These are phyloP conservation scores for Pogona vitticeps DNA, from an alignment of 2,113 vertebrate species.

Conservation along the genomic window DNA sequence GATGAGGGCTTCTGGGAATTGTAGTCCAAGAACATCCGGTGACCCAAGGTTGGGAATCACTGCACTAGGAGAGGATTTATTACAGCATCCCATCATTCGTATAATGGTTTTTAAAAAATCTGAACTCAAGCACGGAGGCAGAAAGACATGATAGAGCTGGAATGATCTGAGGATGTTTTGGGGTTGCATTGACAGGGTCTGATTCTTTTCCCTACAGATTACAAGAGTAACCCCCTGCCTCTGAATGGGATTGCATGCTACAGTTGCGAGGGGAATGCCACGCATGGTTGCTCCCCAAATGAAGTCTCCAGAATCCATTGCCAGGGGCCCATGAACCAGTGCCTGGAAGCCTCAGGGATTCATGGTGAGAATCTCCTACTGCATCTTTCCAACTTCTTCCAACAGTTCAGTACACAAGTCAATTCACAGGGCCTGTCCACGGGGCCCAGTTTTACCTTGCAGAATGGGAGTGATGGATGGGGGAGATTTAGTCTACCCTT, in stretches of 20 bases:
- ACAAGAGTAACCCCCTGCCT: background rate
- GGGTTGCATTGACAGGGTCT: background rate
- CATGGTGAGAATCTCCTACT: background rate
- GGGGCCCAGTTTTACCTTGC: background rate
- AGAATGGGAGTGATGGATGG: no score
- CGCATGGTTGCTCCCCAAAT: background rate
- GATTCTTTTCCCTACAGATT: background rate
- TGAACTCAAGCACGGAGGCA: background rate
- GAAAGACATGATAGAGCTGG: background rate
- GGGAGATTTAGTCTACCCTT: background rate
- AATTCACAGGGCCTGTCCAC: background rate
- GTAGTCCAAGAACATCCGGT: no score
- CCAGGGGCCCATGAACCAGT: conserved; percentile 29
- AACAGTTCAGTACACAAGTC: background rate
- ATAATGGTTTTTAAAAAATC: background rate
- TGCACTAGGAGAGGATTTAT: no score
- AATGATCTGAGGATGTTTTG: background rate
- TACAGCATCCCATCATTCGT: background rate
- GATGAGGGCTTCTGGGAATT: no score
- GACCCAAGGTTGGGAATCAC: no score
- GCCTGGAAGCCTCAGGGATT: conserved; percentile 15
- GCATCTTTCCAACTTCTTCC: no score
- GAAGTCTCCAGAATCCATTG: background rate
- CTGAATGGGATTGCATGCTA: background rate
- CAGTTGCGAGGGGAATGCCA: conserved; percentile 11